Percentiles rank a stretch among this genome's conserved stretches.
These are phyloP conservation scores for Spongilla lacustris DNA, from an alignment of 37 sponge, comb jelly and placozoan species.

Conservation along the genomic window DNA sequence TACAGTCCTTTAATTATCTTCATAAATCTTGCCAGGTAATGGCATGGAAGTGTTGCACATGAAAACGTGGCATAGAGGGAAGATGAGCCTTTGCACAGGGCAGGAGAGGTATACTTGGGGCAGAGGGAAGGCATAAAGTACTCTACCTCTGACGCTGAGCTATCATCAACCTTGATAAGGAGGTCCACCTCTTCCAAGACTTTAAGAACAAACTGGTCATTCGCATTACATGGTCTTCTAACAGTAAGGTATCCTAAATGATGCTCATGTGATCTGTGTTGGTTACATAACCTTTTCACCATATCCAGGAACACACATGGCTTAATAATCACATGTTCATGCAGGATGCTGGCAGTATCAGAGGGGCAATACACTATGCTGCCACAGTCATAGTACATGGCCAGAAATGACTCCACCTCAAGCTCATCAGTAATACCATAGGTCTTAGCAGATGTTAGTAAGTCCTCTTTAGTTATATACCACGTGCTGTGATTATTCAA, in stretches of 20 bases:
- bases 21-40: background rate
- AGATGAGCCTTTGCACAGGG: background rate
- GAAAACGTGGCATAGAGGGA: background rate
- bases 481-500: background rate
- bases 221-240: background rate
- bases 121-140: background rate
- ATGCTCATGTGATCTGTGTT: background rate
- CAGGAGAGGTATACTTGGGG: background rate
- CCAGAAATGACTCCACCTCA: background rate
- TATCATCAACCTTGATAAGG: background rate
- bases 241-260: too few relatives aligned
- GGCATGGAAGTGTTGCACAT: background rate
- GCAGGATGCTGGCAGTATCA: background rate
- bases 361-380: background rate
- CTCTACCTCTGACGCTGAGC: background rate
- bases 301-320: background rate
- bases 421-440: background rate
- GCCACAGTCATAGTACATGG: background rate
- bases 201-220: background rate
- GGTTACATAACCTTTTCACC: background rate
- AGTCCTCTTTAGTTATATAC: background rate
- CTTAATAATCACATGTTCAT: background rate
- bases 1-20: background rate
- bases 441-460: background rate
- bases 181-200: background rate